Percentiles rank a stretch among this genome's conserved stretches.
phyloP scores from a whole-genome alignment of 2,797 vertebrate species.

The Ceryle rudis region DNA sequence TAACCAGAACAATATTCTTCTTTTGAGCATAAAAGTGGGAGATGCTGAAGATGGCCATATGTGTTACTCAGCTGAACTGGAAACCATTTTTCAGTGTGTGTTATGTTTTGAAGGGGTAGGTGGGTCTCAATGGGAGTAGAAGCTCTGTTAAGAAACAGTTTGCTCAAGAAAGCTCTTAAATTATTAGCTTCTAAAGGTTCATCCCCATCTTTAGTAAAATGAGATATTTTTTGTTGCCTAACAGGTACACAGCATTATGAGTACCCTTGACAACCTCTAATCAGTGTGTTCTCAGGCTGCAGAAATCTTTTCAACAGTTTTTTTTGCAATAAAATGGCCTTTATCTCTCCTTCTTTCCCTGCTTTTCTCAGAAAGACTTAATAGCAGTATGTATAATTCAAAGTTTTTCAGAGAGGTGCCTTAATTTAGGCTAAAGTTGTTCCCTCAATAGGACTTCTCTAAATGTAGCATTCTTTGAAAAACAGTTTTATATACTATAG shows the following conservation, averaged over 20 bases:
- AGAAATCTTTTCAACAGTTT: constrained; percentile 4
- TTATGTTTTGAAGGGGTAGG: neutral
- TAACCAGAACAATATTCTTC: neutral
- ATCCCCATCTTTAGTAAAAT: neutral
- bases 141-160: neutral
- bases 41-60: neutral
- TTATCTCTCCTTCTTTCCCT: neutral
- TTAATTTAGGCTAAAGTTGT: neutral
- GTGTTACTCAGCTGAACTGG: neutral
- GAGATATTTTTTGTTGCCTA: neutral
- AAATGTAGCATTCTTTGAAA: neutral
- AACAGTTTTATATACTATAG: neutral
- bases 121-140: neutral
- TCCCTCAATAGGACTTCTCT: neutral
- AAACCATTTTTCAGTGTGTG: neutral
- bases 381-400: neutral
- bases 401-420: neutral
- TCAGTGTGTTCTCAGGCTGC: neutral
- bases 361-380: neutral
- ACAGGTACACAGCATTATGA: neutral
- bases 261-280: constrained; percentile 19
- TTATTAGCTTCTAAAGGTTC: neutral
- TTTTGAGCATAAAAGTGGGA: neutral
- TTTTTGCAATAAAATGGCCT: neutral
- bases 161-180: neutral